Base-by-base conservation (phyloP, 2,888 invertebrate species). In the Alviniconcha strummeri region DNA sequence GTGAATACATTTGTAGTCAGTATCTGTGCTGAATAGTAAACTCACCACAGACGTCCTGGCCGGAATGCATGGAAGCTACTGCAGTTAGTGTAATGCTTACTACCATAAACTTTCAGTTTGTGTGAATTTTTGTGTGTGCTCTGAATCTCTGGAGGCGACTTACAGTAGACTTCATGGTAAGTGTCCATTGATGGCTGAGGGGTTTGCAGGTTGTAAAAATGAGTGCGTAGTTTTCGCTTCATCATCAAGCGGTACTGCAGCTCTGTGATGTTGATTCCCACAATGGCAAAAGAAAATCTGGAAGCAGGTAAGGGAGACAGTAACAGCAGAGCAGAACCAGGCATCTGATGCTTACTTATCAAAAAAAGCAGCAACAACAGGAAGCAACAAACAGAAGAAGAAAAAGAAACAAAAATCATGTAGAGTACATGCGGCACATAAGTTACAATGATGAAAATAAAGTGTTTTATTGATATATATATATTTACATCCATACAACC, bases 241-340 rank as follows among this genome's bases (percentile, higher is more conserved):
- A 96, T 96, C 69, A 99, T 94, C 69, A 99, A 94, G 88, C 96
- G 95, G 92, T 96, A 96, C 0, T 97, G 97, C 96, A 99, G 96
- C 88, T 97, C 97, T 0, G 99, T 99, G 78, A 99, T 95, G 94
- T 99, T 99, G 87, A 99, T 99, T 80, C 98, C 98, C 78, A 95
- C 94, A 82, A 95, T 94, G 9, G 95, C 95, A 90, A 94, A 95
- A 3, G 95, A 95, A 90, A 94, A 95, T 78, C 94, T 94, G 90
- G 6, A 88, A 81, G 13, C 56, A 80, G 60, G 17, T 56, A 76
- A 56, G n/a, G 55, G 4, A 77, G 17, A 8, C 64, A 64, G 9
- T 15, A 9, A 64, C 4, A 64, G 36, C 36, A 36, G 36, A 36
- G 36, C 36, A 36, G 36, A 36, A 36, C 36, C 36, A 36, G 36